Evolutionary conservation across 2,113 vertebrate species (phyloP).

Genomic region (Tragelaphus imberbis): DNA sequence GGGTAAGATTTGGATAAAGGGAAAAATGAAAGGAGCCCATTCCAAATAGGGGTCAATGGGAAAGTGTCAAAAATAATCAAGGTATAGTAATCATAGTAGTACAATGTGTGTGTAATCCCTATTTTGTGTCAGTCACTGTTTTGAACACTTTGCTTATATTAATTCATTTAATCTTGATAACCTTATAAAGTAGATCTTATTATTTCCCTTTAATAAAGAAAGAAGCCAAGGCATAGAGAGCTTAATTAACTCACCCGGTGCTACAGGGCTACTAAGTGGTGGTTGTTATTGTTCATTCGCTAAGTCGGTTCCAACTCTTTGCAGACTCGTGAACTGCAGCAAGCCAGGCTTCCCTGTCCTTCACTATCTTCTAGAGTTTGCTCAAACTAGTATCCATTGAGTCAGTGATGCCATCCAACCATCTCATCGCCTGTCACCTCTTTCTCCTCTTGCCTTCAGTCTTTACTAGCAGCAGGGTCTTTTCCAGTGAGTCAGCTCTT

Average conservation of each 20-base stretch:
- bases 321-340: not conserved
- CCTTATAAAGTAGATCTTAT: not conserved
- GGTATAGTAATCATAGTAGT: not conserved
- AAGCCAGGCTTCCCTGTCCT: not conserved
- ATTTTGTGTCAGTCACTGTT: not conserved
- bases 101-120: not conserved
- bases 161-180: not conserved
- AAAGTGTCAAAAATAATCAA: not conserved
- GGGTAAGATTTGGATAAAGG: not conserved
- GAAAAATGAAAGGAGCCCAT: not conserved
- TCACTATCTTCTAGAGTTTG: not conserved
- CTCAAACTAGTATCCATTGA: not conserved
- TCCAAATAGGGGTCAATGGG: not conserved
- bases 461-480: not conserved
- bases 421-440: not conserved
- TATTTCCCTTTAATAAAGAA: not conserved
- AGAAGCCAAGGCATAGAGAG: not conserved
- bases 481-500: not conserved
- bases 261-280: not conserved
- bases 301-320: not conserved
- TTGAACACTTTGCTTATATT: not conserved
- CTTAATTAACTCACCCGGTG: not conserved
- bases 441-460: not conserved
- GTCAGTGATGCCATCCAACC: not conserved
- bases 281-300: not conserved